Base-by-base conservation (phyloP, 2,888 invertebrate genomes). In the Apodemia hepburni region DNA sequence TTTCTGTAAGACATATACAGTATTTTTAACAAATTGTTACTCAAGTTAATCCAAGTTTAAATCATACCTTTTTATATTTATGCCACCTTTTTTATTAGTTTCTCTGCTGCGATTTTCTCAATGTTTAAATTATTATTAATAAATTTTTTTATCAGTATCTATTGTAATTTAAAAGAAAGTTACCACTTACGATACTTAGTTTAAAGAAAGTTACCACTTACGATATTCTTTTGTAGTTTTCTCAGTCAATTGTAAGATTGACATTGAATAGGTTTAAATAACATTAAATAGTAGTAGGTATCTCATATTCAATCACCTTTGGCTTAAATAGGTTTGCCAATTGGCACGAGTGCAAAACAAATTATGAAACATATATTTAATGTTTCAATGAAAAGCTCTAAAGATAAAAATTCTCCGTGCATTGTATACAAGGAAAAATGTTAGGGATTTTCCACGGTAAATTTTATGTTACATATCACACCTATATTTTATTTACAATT, bases 311-410 rank as follows among this genome's bases (percentile, higher is more conserved):
- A 18, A 51, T 51, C 29, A 18, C 51, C 60, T 18, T 29, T 60
- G 29, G n/a, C 47, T 49, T 35, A 35, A 51, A 60, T 51, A 33
- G 33, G 17, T 51, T 35, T 49, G 22, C 60, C 49, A 51, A 51
- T 49, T 60, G 60, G 60, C 60, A 49, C 60, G 0, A 12, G 60
- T 60, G 47, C 60, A 60, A 60, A 17, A 38, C n/a, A 60, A 35
- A 11, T 18, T n/a, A 18, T 49, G 60, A 51, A 49, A 51, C 51
- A 51, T 51, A 51, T 51, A 22, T 18, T 22, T 51, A 12, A 18
- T 51, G 8, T 51, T 51, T 22, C 51, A 51, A 51, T 17, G 51
- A 22, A 51, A 51, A 18, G 22, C 49, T 17, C 38, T 51, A 18
- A 9, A 22, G 22, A 51, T 35, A 35, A 49, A 47, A 49, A 18